Evolutionary conservation across 1,140 invertebrate genomes (phyloP), one percentile per base, ranked within the genome.

Genomic region (Aphelinus atriplicis): DNA sequence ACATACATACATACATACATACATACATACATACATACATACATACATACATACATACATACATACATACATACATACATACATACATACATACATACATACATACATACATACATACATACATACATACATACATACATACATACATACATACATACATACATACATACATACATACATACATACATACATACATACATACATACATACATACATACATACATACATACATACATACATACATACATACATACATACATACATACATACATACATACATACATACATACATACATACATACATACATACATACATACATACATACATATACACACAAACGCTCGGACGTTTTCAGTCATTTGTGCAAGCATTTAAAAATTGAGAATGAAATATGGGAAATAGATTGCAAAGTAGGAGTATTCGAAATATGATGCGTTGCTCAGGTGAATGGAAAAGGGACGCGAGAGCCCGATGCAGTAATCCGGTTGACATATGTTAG

Each of bases 1-100:
- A 53, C 9, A 9, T 6, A 53, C 9, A 53, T 53, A 53, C n/a
- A 57, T 68, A 67, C 7, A 68, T 68, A 68, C 1, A 67, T 67
- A 67, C 46, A 53, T 53, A 9, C 9, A 4, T 53, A 53, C 9
- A 53, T 53, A 53, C 9, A 53, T 53, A 53, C 4, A 4, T 53
- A 53, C 9, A 9, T 6, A 53, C 9, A 53, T 53, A 53, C n/a
- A 57, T 68, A 67, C 7, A 68, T 68, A 68, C 1, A 67, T 67
- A 67, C 46, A 53, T 53, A 9, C 9, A 4, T 53, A 53, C 9
- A 53, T 53, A 53, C 9, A 53, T 53, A 53, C 4, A 4, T 53
- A 53, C 9, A 9, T 6, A 53, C 9, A 53, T 53, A 53, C n/a
- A 57, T 68, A 67, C 7, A 68, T 68, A 68, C 1, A 67, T 67